Evolutionary conservation across 2,797 vertebrate genomes (phyloP), one percentile per base, ranked within the genome.

Genomic region (Austrolebias charrua): DNA sequence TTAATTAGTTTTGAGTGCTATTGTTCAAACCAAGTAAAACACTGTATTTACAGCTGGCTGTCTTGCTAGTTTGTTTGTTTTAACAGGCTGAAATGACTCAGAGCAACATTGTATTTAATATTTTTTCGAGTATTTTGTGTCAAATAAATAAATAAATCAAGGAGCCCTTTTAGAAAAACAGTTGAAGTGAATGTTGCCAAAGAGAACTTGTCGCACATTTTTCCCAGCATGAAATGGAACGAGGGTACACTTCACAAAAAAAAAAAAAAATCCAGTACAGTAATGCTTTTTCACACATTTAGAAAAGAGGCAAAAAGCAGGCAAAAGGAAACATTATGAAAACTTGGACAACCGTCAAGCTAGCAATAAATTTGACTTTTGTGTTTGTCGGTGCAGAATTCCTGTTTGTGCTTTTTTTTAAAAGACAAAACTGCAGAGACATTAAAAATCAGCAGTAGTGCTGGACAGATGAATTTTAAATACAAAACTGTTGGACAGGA

Each of bases 21-120:
- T 13, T 55, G 47, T 52, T 11, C 15, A 29, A 45, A 38, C 35
- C 35, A 38, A 19, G n/a, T 53, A 48, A n/a, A 56, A 47, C 28
- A 57, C 49, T n/a, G 40, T 64, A 57, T 63, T n/a, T 45, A 42
- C 38, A 40, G 35, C 45, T 66, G 40, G 43, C 20, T 5, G 12
- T 57, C 35, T 43, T 54, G 57, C 45, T 57, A 35, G n/a, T 13
- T 24, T 33, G 44, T 46, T 63, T 24, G 29, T 12, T 63, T 50
- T 56, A 35, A 35, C 40, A 52, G 3, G 54, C 48, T 24, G 48
- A 35, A 38, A 40, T 38, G 46, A 58, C 38, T 60, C 15, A 6
- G n/a, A 46, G 50, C 33, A n/a, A 44, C 40, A 49, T 38, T 10
- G 8, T 38, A 2, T 38, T 38, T 38, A 6, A 33, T 33, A 43